Evolutionary conservation across 2,888 invertebrate species (phyloP).

Genomic region (Helleia helle): DNA sequence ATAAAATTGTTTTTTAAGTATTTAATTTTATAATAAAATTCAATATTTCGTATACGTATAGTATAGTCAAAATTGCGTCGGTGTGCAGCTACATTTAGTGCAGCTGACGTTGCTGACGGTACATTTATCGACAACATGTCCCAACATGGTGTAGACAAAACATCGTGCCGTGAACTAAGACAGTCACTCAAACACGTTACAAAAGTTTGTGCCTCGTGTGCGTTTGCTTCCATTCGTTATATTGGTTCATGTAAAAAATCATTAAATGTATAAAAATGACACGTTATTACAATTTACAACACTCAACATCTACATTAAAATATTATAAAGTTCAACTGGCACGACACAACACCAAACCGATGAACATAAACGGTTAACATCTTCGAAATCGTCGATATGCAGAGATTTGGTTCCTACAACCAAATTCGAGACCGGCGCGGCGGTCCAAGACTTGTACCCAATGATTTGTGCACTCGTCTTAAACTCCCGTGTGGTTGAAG

Average conservation of each 20-base stretch:
- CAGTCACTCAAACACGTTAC: conserved; percentile 3
- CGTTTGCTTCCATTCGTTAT: conserved; percentile 22
- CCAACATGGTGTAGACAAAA: neutral
- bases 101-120: neutral
- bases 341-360: conserved; percentile 60
- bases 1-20: too few relatives aligned
- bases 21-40: too few relatives aligned
- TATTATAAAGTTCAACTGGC: conserved; percentile 31
- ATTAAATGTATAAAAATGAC: conserved; percentile 25
- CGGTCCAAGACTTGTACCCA: conserved; percentile 34
- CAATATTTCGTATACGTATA: too few relatives aligned
- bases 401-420: conserved; percentile 24
- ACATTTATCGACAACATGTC: neutral
- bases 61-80: too few relatives aligned
- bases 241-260: conserved; percentile 18
- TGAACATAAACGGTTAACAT: conserved; percentile 39
- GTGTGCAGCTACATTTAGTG: too few relatives aligned
- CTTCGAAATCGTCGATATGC: conserved; percentile 52
- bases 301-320: conserved; percentile 30
- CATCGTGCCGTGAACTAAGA: neutral
- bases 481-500: conserved; percentile 84
- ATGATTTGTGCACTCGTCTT: conserved; percentile 32
- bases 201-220: conserved; percentile 23
- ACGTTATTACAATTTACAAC: conserved; percentile 20
- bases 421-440: conserved; percentile 30